Evolutionary conservation across 2,797 vertebrate species (phyloP), one percentile per base, ranked within the genome.

Genomic region (Carapus acus): DNA sequence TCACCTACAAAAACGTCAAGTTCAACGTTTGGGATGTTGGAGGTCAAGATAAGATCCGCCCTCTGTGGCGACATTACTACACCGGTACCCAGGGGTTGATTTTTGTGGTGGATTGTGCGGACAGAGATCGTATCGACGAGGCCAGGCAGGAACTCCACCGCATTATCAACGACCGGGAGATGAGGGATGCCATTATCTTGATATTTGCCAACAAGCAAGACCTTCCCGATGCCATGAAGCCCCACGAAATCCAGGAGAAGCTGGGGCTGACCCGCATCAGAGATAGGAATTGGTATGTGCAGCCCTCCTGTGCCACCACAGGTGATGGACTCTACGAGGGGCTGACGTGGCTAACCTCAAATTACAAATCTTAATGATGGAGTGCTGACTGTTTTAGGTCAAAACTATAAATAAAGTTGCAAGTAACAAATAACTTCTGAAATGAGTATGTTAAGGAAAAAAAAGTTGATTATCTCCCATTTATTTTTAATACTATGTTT

Each of bases 131-230:
- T 74, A 98, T 99, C 47, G 95, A 99, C 36, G 96, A 98, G 82
- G 96, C 95, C 29, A 90, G 96, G 55, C 96, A 98, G 85, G 96
- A 99, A 86, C 93, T 99, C 57, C 94, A 98, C 84, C 96, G 96
- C 88, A 98, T 99, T 77, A 98, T 98, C 73, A 97, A 98, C 50
- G 96, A 99, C 86, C 90, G 96, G 36, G 96, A 99, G 87, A 98
- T 99, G 96, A 90, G 94, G 83, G 96, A 99, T 81, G 96, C 96
- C 87, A 98, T 98, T 86, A 99, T 98, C 89, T 91, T 98, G 83
- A 98, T 99, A 88, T 99, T 99, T 82, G 96, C 96, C 87, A 99
- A 98, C 86, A 99, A 99, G 88, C 96, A 99, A 92, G 96, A 99
- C 87, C 94, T 99, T 60, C 92, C 95, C 0, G 96, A 99, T 60